These are phyloP conservation scores for Zaprionus ghesquierei DNA, from an alignment of 1,140 invertebrate species.

Conservation along the genomic window DNA sequence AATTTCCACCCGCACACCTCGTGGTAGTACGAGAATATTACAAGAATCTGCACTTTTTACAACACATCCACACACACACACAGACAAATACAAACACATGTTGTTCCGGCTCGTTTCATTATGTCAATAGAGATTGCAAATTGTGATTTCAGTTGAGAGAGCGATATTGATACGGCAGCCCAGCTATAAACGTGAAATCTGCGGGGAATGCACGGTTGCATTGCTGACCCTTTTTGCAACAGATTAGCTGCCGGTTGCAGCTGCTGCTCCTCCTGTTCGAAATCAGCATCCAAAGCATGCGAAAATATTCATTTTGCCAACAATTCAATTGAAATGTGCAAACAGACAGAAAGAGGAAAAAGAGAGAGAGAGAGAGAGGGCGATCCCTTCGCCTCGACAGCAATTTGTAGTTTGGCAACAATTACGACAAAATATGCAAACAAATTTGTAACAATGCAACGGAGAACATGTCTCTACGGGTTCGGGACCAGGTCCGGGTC, in stretches of 20 bases:
- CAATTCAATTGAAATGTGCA: slow-evolving; percentile 39
- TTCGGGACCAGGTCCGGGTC: no score
- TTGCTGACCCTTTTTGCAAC: background rate
- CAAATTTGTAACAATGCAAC: slow-evolving; percentile 38
- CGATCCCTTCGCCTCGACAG: slow-evolving; percentile 9
- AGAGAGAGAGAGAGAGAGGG: background rate
- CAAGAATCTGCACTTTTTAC: slow-evolving; percentile 5
- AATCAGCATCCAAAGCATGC: slow-evolving; percentile 1
- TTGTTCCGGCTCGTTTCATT: slow-evolving; percentile 34
- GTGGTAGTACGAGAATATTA: background rate
- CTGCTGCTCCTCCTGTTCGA: background rate
- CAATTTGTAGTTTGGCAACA: slow-evolving; percentile 50
- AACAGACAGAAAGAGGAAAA: background rate
- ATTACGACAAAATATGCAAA: slow-evolving; percentile 52
- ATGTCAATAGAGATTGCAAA: slow-evolving; percentile 35
- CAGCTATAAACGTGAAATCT: slow-evolving; percentile 1
- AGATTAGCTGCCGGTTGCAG: slow-evolving; percentile 9
- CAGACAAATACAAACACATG: background rate
- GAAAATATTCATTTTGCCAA: slow-evolving; percentile 25
- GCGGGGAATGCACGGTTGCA: background rate
- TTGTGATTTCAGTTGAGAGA: slow-evolving; percentile 11
- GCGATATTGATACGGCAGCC: background rate
- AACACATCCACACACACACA: background rate
- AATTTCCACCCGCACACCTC: background rate
- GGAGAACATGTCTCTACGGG: slow-evolving; percentile 10